These are phyloP conservation scores for Rousettus madagascariensis DNA, from an alignment of 2,797 vertebrate genomes.

Conservation along the genomic window DNA sequence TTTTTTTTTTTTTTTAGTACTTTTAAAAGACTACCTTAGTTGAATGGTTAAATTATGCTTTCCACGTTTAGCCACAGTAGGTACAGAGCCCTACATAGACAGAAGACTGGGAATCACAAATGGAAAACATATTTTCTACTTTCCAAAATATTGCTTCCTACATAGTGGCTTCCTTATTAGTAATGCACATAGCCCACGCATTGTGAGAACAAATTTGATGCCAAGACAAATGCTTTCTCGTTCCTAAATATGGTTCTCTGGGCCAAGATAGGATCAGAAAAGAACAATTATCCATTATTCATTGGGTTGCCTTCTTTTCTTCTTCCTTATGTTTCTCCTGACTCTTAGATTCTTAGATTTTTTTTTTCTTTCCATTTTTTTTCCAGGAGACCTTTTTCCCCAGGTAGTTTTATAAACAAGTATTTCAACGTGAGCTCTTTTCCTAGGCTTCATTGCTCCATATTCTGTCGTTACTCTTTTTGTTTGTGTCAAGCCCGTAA, in stretches of 20 bases:
- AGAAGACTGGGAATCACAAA: constrained; percentile 61
- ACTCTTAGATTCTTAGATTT: neutral
- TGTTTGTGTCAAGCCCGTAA: constrained; percentile 40
- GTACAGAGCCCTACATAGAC: constrained; percentile 8
- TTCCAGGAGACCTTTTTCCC: neutral
- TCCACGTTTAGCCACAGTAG: constrained; percentile 47
- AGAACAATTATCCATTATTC: constrained; percentile 45
- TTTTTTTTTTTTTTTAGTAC: neutral
- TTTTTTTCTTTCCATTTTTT: neutral
- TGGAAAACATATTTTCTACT: constrained; percentile 58
- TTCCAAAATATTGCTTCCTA: constrained; percentile 57
- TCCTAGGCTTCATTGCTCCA: neutral
- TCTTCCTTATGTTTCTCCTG: neutral
- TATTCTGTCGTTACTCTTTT: constrained; percentile 33
- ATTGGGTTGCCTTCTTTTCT: neutral
- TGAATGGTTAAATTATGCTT: neutral
- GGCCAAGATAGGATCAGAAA: constrained; percentile 50
- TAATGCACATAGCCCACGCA: constrained; percentile 55
- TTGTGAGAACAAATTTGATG: constrained; percentile 52
- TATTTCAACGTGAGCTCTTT: neutral
- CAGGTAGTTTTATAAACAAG: constrained; percentile 46
- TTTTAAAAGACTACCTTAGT: constrained; percentile 30
- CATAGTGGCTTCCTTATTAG: constrained; percentile 58
- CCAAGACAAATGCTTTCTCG: constrained; percentile 60
- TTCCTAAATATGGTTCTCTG: constrained; percentile 38